phyloP scores from a whole-genome alignment of 2,888 invertebrate species.

The Agrochola lota region DNA sequence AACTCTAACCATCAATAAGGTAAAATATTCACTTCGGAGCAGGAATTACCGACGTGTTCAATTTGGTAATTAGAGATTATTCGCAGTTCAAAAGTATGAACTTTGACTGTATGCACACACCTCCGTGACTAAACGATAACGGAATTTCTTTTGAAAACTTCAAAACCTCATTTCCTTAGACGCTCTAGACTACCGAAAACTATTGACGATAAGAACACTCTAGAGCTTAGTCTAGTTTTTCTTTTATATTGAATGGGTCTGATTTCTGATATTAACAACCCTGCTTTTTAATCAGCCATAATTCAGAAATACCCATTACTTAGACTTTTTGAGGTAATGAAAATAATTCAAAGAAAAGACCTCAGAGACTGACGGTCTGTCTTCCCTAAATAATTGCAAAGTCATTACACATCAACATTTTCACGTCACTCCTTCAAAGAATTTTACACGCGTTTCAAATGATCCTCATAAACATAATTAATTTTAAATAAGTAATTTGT shows the following conservation, averaged over 20 bases:
- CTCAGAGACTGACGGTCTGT: background rate
- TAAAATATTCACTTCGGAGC: constrained; percentile 18
- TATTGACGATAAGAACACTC: background rate
- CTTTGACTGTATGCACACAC: constrained; percentile 18
- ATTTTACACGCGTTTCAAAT: constrained; percentile 8
- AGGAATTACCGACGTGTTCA: constrained; percentile 5
- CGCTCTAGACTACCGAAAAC: background rate
- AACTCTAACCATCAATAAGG: constrained; percentile 9
- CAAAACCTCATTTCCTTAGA: background rate
- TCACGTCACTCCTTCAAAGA: constrained; percentile 19
- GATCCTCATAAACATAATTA: background rate
- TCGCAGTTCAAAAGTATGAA: background rate
- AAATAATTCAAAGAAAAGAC: constrained; percentile 2
- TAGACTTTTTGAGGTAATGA: background rate
- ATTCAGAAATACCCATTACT: background rate
- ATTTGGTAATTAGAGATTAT: constrained; percentile 17
- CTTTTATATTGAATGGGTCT: background rate
- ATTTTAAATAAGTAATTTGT: background rate
- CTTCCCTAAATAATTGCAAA: background rate
- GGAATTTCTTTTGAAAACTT: constrained; percentile 17
- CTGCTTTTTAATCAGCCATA: constrained; percentile 10
- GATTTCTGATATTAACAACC: background rate
- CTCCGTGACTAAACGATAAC: constrained; percentile 22
- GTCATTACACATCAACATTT: constrained; percentile 27
- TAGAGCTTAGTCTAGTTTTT: background rate